Base-by-base conservation (phyloP, 2,113 vertebrate species). In the Chionis minor region DNA sequence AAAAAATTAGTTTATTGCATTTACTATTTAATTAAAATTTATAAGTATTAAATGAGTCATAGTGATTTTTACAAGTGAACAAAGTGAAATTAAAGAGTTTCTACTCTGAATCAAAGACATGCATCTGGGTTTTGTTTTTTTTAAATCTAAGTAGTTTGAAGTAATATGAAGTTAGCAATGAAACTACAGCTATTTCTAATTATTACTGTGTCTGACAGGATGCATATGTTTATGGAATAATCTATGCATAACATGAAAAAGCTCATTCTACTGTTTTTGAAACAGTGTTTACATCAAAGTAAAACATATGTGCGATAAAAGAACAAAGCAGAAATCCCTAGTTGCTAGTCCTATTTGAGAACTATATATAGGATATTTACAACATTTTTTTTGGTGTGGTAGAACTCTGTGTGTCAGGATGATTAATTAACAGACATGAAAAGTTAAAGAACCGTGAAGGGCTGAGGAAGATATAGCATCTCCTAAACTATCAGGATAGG, bases 241-340 rank as follows among this genome's bases (percentile, higher is more conserved):
- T 96, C 92, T 94, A 92, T 86, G 81, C 87, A 90, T 92, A 92
- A 92, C 87, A 90, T 59, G 42, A 97, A 92, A 97, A 95, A 94
- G 74, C 28, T 88, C 55, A 73, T 95, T 97, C 90, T 91, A 73
- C 59, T 94, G 84, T 88, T 96, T 97, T 96, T 88, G 89, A 95
- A 94, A 88, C 78, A 95, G 55, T 94, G 89, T 97, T 97, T 96
- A 94, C 78, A 88, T 95, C 91, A 96, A 96, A 97, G 96, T 78
- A 72, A 91, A 97, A 94, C 95, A 92, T 89, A 73, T 86, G 91
- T 90, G 81, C 17, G 95, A 97, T 97, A 96, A 97, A 97, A 97
- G 95, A 95, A 91, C 95, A 97, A 95, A 97, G 94, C 66, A 85
- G 74, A 93, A 96, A 94, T 92, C 93, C 87, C 84, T 90, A 49